Evolutionary conservation across 2,888 invertebrate species (phyloP).

Genomic region (Morpho achilles): DNA sequence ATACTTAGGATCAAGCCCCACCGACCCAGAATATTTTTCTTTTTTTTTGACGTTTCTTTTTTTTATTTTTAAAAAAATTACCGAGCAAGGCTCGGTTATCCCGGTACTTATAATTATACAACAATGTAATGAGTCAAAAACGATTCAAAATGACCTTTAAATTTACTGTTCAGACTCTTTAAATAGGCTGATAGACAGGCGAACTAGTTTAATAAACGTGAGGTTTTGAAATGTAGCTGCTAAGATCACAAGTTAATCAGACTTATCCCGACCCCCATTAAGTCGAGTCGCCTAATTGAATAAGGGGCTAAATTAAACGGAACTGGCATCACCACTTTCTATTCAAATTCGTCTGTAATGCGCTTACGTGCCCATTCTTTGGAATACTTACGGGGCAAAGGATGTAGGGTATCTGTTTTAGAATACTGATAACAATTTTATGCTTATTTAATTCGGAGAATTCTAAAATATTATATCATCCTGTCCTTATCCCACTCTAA

Average conservation of each 20-base stretch:
- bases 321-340: slow-evolving; percentile 70
- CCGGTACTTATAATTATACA: too few species aligned
- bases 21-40: too few species aligned
- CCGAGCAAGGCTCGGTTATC: too few species aligned
- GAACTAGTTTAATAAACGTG: slow-evolving; percentile 1
- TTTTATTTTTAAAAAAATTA: too few species aligned
- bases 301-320: slow-evolving; percentile 72
- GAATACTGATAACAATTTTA: not conserved
- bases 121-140: too few species aligned
- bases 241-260: slow-evolving; percentile 71
- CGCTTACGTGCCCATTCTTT: slow-evolving; percentile 33
- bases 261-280: slow-evolving; percentile 68
- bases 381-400: slow-evolving; percentile 34
- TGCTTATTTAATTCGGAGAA: too few species aligned
- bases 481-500: too few species aligned
- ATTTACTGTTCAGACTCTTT: too few species aligned
- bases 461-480: too few species aligned
- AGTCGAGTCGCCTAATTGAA: slow-evolving; percentile 72
- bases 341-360: slow-evolving; percentile 67
- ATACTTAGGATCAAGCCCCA: too few species aligned
- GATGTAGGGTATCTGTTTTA: not conserved
- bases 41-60: too few species aligned
- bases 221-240: slow-evolving; percentile 30
- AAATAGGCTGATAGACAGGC: not conserved
- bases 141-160: too few species aligned